Base-by-base conservation (phyloP, 2,797 vertebrate species). In the Aeoliscus strigatus region DNA sequence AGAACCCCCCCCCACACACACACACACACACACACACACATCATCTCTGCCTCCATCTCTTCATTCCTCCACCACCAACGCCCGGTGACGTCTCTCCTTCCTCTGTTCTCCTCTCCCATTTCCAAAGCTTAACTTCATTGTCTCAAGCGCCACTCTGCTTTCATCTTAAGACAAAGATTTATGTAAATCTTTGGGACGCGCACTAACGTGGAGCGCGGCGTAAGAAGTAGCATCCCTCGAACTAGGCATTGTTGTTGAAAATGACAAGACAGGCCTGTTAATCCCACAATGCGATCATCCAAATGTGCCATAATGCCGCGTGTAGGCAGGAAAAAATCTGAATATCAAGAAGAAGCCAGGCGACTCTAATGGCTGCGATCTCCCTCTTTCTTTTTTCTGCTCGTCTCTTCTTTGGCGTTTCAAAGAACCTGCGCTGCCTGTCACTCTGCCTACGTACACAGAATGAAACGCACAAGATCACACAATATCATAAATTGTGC, bases 161-260 rank as follows among this genome's bases (percentile, higher is more conserved):
- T 89, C 87, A 89, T 89, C 83, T 86, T 87, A 89, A 90, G 87
- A 89, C 87, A 88, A 89, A 90, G 88, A 89, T 89, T 87, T 90
- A 89, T 90, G 88, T 90, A 89, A 89, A 90, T 90, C 88, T 89
- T 67, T 75, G 70, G 83, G 84, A 78, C 80, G 55, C 40, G 83
- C 83, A 66, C 84, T 88, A 90, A 89, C 87, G 85, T 80, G 66
- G 79, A 79, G 85, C 74, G 67, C 87, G 73, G 71, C 84, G 81
- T 84, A 89, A 87, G 76, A 90, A 89, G 88, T 82, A 80, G 87
- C 79, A 83, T 88, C 84, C 83, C 86, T 86, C 87, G 87, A 88
- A 88, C 89, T 80, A 67, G 54, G 87, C 78, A 76, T 90, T 90
- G 90, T 88, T 87, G 87, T 89, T 83, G 82, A 80, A 89, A 90